Percentiles rank a stretch among this genome's conserved stretches.
These are phyloP conservation scores for Boloria euphrosyne DNA, from an alignment of 2,888 invertebrate species.

Conservation along the genomic window DNA sequence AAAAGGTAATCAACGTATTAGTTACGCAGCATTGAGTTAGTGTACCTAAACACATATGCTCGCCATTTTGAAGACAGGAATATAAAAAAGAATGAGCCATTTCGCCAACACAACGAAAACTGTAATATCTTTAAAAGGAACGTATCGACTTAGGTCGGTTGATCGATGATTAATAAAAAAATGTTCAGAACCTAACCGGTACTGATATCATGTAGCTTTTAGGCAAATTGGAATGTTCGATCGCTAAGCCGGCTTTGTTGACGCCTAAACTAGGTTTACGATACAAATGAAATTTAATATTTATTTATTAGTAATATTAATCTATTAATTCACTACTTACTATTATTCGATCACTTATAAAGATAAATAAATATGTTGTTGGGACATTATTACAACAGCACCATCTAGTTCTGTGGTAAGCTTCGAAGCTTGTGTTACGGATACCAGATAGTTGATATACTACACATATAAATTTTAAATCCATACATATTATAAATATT, in stretches of 20 bases:
- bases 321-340: too few species aligned
- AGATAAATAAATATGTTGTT: too few species aligned
- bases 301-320: conserved; percentile 12
- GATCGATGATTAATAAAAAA: conserved; percentile 29
- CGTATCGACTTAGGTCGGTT: conserved; percentile 21
- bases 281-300: conserved; percentile 52
- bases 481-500: too few species aligned
- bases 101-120: conserved; percentile 18
- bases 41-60: background rate
- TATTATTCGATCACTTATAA: conserved; percentile 8
- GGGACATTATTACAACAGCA: too few species aligned
- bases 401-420: too few species aligned
- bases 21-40: background rate
- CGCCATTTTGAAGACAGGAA: background rate
- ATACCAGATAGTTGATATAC: too few species aligned
- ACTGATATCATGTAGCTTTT: conserved; percentile 21
- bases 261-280: conserved; percentile 31
- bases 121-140: conserved; percentile 22
- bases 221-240: conserved; percentile 46
- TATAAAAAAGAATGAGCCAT: conserved; percentile 7
- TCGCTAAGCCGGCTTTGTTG: conserved; percentile 28
- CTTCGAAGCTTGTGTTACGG: too few species aligned
- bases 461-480: too few species aligned
- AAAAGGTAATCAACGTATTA: background rate
- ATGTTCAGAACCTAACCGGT: conserved; percentile 15